Evolutionary conservation across 1,140 invertebrate species (phyloP).

Genomic region (Drosophila pseudoananassae): DNA sequence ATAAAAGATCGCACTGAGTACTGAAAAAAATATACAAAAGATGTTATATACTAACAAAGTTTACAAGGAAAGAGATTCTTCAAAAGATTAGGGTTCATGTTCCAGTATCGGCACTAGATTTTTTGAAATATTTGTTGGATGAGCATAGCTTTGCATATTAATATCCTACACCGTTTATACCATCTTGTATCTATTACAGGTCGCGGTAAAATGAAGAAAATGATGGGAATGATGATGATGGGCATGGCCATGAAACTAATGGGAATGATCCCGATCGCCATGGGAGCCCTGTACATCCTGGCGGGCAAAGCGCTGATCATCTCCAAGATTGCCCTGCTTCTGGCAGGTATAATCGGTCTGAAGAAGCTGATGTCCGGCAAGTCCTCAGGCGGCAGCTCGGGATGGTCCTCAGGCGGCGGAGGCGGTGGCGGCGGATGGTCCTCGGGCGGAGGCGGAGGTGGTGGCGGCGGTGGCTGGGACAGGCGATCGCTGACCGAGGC

Average conservation of each 20-base stretch:
- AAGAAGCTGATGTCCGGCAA: conserved; percentile 90
- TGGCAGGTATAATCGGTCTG: conserved; percentile 91
- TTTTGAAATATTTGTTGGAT: too few species aligned
- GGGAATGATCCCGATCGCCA: conserved; percentile 89
- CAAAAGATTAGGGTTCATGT: too few species aligned
- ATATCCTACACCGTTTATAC: background rate
- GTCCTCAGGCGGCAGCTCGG: conserved; percentile 85
- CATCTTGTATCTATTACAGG: conserved; percentile 83
- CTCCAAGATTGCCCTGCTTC: conserved; percentile 90
- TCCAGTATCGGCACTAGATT: too few species aligned
- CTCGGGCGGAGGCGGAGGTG: conserved; percentile 84
- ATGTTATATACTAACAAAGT: too few species aligned
- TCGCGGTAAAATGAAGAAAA: conserved; percentile 91
- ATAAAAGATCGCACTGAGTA: background rate
- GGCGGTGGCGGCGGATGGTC: conserved; percentile 87
- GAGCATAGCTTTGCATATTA: background rate
- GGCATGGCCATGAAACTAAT: conserved; percentile 91
- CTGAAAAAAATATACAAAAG: too few species aligned
- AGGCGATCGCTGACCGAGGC: conserved; percentile 85
- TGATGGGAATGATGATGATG: conserved; percentile 94
- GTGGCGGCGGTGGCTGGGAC: conserved; percentile 84
- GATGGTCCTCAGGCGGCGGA: conserved; percentile 86
- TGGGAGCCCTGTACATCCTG: conserved; percentile 89
- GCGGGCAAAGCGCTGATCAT: conserved; percentile 92
- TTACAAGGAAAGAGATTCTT: too few species aligned